phyloP scores from a whole-genome alignment of 1,140 invertebrate genomes.

The Muscidifurax raptorellus region DNA sequence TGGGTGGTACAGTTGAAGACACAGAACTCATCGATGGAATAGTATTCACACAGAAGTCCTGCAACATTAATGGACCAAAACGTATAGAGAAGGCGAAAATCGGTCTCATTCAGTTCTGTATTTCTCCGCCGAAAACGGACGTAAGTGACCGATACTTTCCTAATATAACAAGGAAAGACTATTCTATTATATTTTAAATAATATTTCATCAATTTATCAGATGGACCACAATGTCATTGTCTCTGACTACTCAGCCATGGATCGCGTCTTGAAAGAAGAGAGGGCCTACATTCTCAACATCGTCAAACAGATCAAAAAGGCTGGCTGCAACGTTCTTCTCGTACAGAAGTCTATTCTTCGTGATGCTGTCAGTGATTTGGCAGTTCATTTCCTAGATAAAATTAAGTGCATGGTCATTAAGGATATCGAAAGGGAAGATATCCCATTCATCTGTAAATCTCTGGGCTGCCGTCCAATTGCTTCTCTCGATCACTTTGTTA shows the following conservation, averaged over 20 bases:
- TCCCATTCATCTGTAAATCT: conserved; percentile 98
- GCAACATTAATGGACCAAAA: conserved; percentile 93
- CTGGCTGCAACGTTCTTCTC: conserved; percentile 97
- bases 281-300: conserved; percentile 98
- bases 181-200: not conserved
- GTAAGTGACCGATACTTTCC: conserved; percentile 77
- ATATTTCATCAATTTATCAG: conserved; percentile 74
- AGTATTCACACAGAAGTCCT: conserved; percentile 93
- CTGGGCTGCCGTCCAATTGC: conserved; percentile 97
- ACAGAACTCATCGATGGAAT: conserved; percentile 97
- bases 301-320: conserved; percentile 99
- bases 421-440: conserved; percentile 98
- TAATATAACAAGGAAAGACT: not conserved
- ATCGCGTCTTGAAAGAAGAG: conserved; percentile 98
- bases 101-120: conserved; percentile 99
- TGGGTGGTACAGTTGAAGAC: conserved; percentile 98
- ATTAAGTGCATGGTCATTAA: conserved; percentile 99
- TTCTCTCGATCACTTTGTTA: conserved; percentile 97
- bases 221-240: conserved; percentile 99
- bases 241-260: conserved; percentile 99
- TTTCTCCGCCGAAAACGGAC: conserved; percentile 99
- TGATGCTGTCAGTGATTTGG: conserved; percentile 97
- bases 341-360: conserved; percentile 99
- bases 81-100: conserved; percentile 98
- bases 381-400: conserved; percentile 98